Percentiles rank a stretch among this genome's conserved stretches.
Conservation (phyloP, 2,797 vertebrate species). For the Stomatorhinus walkeri region DNA sequence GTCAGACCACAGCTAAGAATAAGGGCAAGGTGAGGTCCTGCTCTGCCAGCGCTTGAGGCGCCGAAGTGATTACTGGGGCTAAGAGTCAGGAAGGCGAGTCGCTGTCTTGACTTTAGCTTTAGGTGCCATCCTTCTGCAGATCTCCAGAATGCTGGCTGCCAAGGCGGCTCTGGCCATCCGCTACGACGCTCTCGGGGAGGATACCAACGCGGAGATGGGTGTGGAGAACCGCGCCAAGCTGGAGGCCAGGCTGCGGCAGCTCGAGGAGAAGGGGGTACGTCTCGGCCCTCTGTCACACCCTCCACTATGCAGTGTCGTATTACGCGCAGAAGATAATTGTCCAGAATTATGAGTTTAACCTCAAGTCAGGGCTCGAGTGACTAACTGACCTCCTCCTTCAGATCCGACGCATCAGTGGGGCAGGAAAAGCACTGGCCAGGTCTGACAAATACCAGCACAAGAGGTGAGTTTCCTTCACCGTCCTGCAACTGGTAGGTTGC, state of each 20-base stretch:
- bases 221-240: constrained; percentile 87
- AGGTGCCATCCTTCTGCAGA: constrained; percentile 51
- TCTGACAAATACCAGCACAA: constrained; percentile 93
- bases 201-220: constrained; percentile 85
- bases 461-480: constrained; percentile 61
- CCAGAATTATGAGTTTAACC: constrained; percentile 29
- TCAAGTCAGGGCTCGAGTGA: constrained; percentile 30
- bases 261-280: constrained; percentile 92
- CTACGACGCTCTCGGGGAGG: constrained; percentile 90
- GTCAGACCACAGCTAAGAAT: constrained; percentile 89
- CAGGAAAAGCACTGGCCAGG: constrained; percentile 85
- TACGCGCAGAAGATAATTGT: constrained; percentile 26
- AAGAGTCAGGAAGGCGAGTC: not conserved
- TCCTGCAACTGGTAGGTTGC: not conserved
- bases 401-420: constrained; percentile 89
- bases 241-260: constrained; percentile 75
- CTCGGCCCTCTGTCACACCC: not conserved
- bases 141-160: constrained; percentile 93
- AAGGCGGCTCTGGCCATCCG: constrained; percentile 85
- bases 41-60: no score
- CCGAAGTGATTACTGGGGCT: not conserved
- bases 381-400: constrained; percentile 38
- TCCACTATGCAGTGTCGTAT: not conserved
- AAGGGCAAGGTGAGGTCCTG: constrained; percentile 82
- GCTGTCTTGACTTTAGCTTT: not conserved